phyloP scores from a whole-genome alignment of 2,113 vertebrate species.

The Trematomus loennbergii region DNA sequence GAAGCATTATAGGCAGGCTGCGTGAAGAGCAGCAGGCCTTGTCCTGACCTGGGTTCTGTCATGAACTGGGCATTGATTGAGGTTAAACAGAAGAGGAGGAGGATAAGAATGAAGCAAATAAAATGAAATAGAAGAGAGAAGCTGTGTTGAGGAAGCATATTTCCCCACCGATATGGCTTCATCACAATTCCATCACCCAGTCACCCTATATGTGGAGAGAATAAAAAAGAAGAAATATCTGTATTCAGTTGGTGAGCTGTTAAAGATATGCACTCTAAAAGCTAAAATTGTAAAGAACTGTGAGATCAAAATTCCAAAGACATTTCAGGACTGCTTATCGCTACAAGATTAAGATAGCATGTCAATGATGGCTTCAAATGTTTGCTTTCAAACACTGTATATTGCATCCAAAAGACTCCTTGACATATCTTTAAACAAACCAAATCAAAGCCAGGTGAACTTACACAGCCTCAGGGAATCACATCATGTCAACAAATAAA shows the following conservation, averaged over 20 bases:
- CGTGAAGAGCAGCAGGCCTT: conserved; percentile 91
- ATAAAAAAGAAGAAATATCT: conserved; percentile 54
- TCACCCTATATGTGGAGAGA: conserved; percentile 83
- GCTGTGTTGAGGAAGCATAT: conserved; percentile 75
- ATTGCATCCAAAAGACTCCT: conserved; percentile 27
- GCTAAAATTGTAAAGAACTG: conserved; percentile 39
- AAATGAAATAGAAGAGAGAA: conserved; percentile 61
- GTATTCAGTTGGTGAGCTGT: conserved; percentile 40
- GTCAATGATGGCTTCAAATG: conserved; percentile 24
- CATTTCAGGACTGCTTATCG: conserved; percentile 41
- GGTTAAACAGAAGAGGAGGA: conserved; percentile 82
- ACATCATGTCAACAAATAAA: conserved; percentile 26
- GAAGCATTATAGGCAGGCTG: conserved; percentile 92
- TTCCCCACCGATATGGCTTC: conserved; percentile 87
- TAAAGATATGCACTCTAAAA: conserved; percentile 15
- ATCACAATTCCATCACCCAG: conserved; percentile 90
- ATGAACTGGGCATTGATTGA: conserved; percentile 81
- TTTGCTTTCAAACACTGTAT: conserved; percentile 49
- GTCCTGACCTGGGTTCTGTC: conserved; percentile 71
- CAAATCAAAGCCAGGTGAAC: conserved; percentile 26
- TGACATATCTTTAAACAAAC: conserved; percentile 38
- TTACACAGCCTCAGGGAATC: conserved; percentile 37
- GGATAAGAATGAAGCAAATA: conserved; percentile 78
- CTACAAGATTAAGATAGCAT: conserved; percentile 45
- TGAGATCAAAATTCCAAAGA: conserved; percentile 45